These are phyloP conservation scores for Tortricodes alternella DNA, from an alignment of 2,888 invertebrate species.

Conservation along the genomic window DNA sequence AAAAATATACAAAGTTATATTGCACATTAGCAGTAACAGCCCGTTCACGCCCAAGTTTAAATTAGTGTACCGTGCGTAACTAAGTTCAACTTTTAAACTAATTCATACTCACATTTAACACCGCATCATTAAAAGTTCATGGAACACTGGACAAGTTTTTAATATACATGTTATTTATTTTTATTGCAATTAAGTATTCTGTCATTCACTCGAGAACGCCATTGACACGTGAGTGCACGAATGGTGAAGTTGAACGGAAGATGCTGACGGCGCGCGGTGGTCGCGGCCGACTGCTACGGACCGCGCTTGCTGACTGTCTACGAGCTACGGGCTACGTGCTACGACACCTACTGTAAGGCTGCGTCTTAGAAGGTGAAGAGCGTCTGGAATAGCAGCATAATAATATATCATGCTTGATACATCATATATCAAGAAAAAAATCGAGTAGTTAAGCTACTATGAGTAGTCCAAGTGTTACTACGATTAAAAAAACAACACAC, in stretches of 20 bases:
- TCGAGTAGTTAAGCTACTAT: no score
- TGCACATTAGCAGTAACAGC: background rate
- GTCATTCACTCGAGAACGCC: slow-evolving; percentile 22
- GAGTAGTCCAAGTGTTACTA: no score
- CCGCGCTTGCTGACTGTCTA: slow-evolving; percentile 66
- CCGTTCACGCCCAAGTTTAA: slow-evolving; percentile 17
- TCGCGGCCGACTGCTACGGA: slow-evolving; percentile 65
- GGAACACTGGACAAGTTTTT: slow-evolving; percentile 6
- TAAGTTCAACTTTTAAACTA: slow-evolving; percentile 23
- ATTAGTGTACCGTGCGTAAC: slow-evolving; percentile 21
- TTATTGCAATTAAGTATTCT: slow-evolving; percentile 13
- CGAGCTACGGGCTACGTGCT: slow-evolving; percentile 51
- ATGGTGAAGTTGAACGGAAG: slow-evolving; percentile 37
- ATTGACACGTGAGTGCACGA: slow-evolving; percentile 7
- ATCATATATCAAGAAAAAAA: no score
- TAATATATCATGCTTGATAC: background rate
- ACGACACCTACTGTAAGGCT: slow-evolving; percentile 48
- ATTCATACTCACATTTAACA: slow-evolving; percentile 28
- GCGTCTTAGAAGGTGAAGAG: slow-evolving; percentile 28
- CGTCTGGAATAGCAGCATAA: background rate
- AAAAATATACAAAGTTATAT: slow-evolving; percentile 13
- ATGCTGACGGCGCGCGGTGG: slow-evolving; percentile 45
- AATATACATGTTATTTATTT: slow-evolving; percentile 11
- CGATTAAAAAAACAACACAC: no score
- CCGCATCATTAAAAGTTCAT: slow-evolving; percentile 24